These are phyloP conservation scores for Carduelis carduelis DNA, from an alignment of 2,797 vertebrate species.

Conservation along the genomic window DNA sequence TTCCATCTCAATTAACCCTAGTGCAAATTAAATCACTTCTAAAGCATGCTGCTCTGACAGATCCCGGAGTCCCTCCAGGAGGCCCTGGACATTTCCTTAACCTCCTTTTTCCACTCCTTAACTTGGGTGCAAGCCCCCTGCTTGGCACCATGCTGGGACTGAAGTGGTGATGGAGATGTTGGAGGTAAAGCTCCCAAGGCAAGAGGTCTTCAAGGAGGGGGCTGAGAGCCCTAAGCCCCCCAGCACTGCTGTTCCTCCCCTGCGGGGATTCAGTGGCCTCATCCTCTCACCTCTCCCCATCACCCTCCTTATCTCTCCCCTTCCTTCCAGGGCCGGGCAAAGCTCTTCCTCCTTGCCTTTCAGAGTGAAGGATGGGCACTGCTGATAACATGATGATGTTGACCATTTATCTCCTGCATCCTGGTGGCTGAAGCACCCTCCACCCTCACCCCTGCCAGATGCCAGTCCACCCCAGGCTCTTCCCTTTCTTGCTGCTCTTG, in stretches of 20 bases:
- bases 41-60: background rate
- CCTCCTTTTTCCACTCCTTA: background rate
- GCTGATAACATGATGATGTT: background rate
- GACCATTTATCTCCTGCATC: background rate
- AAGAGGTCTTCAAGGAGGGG: background rate
- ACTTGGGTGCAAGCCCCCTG: background rate
- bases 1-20: background rate
- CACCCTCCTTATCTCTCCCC: background rate
- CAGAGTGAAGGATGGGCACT: background rate
- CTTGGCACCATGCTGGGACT: background rate
- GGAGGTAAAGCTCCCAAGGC: background rate
- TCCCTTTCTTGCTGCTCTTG: background rate
- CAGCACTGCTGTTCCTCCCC: background rate
- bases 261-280: background rate
- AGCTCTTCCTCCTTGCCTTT: background rate
- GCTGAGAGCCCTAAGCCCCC: background rate
- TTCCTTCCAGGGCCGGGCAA: constrained; percentile 22
- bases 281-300: background rate
- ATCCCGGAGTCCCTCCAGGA: background rate
- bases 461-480: background rate
- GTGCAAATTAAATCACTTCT: background rate
- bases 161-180: background rate
- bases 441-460: background rate
- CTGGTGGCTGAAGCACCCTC: background rate
- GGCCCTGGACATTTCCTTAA: background rate